phyloP scores from a whole-genome alignment of 1,140 invertebrate species.

The Zaprionus camerounensis region DNA sequence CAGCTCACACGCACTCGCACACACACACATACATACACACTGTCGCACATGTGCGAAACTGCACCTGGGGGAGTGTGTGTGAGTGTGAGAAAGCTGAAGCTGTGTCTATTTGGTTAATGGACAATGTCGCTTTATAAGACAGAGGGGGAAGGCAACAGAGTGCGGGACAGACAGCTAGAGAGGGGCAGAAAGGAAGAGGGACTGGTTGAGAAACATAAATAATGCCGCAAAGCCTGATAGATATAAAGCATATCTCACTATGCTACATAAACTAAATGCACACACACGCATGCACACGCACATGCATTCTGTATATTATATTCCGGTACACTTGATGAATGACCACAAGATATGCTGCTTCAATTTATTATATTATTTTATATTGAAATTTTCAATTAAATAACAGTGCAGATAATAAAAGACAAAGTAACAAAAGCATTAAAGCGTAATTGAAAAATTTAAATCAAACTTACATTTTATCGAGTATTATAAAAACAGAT shows the following conservation, averaged over 20 bases:
- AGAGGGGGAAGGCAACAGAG: background rate
- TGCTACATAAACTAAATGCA: conserved; percentile 8
- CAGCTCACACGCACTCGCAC: conserved; percentile 40
- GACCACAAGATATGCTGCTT: conserved; percentile 13
- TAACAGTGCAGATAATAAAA: background rate
- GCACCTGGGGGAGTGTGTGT: conserved; percentile 31
- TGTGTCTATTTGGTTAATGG: conserved; percentile 74
- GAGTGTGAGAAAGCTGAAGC: conserved; percentile 15
- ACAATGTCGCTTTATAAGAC: conserved; percentile 66
- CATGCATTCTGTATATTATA: conserved; percentile 19
- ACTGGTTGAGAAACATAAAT: conserved; percentile 58
- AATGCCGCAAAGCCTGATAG: conserved; percentile 58
- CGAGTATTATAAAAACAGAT: background rate
- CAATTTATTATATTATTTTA: conserved; percentile 30
- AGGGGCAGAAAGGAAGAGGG: conserved; percentile 1
- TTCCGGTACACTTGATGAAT: conserved; percentile 40
- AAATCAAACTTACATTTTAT: background rate
- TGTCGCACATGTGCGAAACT: conserved; percentile 43
- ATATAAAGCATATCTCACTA: conserved; percentile 38
- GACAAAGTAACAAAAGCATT: background rate
- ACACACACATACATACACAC: conserved; percentile 19
- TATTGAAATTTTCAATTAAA: conserved; percentile 11
- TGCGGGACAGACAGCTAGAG: background rate
- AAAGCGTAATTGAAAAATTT: background rate
- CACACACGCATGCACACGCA: background rate